A percentile compares a stretch with the other conserved stretches of the same genome.
Evolutionary conservation across 2,113 vertebrate genomes (phyloP).

Genomic region (Notarius lentiginosus): DNA sequence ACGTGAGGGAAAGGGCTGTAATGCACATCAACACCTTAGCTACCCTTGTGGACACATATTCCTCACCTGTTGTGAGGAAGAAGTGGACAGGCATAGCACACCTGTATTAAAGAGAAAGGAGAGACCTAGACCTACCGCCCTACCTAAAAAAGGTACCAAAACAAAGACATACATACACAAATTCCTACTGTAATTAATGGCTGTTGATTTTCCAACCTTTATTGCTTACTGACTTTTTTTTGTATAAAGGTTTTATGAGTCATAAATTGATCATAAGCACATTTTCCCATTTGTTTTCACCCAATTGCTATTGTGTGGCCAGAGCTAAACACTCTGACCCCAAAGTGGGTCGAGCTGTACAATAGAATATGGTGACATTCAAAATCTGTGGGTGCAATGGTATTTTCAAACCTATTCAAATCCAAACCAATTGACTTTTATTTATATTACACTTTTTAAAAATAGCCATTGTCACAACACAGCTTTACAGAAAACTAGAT

Average conservation of each 20-base stretch:
- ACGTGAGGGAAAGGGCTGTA: slow-evolving; percentile 73
- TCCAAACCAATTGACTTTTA: background rate
- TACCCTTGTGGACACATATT: slow-evolving; percentile 86
- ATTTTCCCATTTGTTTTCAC: background rate
- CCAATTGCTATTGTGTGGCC: background rate
- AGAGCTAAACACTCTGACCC: background rate
- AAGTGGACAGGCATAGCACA: slow-evolving; percentile 67
- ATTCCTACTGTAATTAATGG: background rate
- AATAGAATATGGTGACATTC: background rate
- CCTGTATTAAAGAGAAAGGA: slow-evolving; percentile 74
- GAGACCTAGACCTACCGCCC: slow-evolving; percentile 66
- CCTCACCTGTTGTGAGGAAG: slow-evolving; percentile 87
- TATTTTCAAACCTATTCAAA: background rate
- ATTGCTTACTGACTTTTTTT: background rate
- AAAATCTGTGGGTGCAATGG: background rate
- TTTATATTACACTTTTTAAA: background rate
- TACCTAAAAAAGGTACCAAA: slow-evolving; percentile 55
- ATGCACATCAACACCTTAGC: slow-evolving; percentile 79
- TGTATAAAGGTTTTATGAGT: background rate
- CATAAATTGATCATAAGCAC: background rate
- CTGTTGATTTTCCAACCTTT: background rate
- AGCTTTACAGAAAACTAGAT: background rate
- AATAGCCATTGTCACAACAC: background rate
- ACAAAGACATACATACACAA: background rate
- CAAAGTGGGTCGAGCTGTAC: background rate